Base-by-base conservation (phyloP, 2,888 invertebrate genomes). In the Holacanthella duospinosa region DNA sequence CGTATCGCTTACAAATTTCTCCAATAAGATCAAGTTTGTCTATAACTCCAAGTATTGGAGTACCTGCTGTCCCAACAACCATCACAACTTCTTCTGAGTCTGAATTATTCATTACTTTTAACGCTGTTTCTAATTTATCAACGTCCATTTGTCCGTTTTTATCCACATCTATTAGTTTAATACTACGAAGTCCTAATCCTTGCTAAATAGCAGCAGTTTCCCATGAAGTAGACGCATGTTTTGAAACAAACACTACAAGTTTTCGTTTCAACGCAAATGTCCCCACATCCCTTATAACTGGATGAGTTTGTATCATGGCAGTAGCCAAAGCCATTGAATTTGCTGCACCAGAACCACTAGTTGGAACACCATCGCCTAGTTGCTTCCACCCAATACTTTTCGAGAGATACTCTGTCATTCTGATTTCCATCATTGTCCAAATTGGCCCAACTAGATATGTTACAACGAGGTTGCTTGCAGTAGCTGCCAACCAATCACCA, bases 381-480 rank as follows among this genome's bases (percentile, higher is more conserved):
- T 16, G 9, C 4, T 21, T 21, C 12, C 21, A 48, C 4, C 48
- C 48, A 48, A 48, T 48, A n/a, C 4, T 4, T 21, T 48, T 21
- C n/a, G 19, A 21, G 4, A 48, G 48, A 4, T 48, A n/a, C 48
- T 48, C 28, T 24, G 2, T 36, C 43, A 60, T 56, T 53, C 16
- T 60, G 43, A 28, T 27, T 27, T 66, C 66, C 64, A 64, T 66
- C 28, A 66, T 53, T 27, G 62, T 66, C 26, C 55, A 64, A 2
- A 66, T 64, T 6, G 64, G 66, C 6, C 61, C 25, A 1, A 59
- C 2, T 6, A 53, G 29, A 29, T 62, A 66, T 2, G 59, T 64
- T 4, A 63, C 24, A 4, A 61, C 43, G 0, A 55, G 54, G 2
- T 21, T 19, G 26, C 53, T 57, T 56, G 64, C 56, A 1, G 61